Evolutionary conservation across 1,140 invertebrate genomes (phyloP), one percentile per base, ranked within the genome.

Genomic region (Camponotus vicinus): DNA sequence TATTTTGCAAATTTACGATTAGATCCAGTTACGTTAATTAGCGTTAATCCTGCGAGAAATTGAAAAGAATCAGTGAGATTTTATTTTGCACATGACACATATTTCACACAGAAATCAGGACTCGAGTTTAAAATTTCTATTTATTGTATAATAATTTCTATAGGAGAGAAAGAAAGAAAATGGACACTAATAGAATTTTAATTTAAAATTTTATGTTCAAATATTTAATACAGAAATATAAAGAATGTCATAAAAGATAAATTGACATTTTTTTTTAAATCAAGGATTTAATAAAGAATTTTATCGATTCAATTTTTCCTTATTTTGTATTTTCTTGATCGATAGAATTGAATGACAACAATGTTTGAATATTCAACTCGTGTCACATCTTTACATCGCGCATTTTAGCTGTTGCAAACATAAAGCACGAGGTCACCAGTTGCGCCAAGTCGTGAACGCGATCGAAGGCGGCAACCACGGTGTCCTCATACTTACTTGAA

Each of bases 371-470:
- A 34, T 78, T 42, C 9, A 32, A 77, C 13, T 27, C 63, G 18
- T 4, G 61, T 6, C 5, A 9, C 42, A 37, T 69, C 27, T 67
- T 11, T 32, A 37, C 21, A 32, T 27, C 27, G 42, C 15, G 40
- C n/a, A 2, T 55, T 63, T 69, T 59, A 78, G 75, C 11, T 52
- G 55, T n/a, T 34, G 34, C n/a, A 70, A 45, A 40, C 13, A 9
- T 64, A 52, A 69, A 55, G 18, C 77, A 42, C 63, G 77, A 69
- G 34, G 77, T 79, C 64, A 80, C 77, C 64, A 70, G 64, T 80
- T 80, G 77, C 77, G 64, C 45, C 63, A 69, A 57, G 21, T 21
- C 34, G 77, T 64, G 69, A 79, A 79, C 69, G 64, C 45, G 34
- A 57, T 79, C 69, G 45, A 57, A 80, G 45, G 13, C 64, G 64